phyloP scores from a whole-genome alignment of 2,888 invertebrate species.

The Oligia latruncula region DNA sequence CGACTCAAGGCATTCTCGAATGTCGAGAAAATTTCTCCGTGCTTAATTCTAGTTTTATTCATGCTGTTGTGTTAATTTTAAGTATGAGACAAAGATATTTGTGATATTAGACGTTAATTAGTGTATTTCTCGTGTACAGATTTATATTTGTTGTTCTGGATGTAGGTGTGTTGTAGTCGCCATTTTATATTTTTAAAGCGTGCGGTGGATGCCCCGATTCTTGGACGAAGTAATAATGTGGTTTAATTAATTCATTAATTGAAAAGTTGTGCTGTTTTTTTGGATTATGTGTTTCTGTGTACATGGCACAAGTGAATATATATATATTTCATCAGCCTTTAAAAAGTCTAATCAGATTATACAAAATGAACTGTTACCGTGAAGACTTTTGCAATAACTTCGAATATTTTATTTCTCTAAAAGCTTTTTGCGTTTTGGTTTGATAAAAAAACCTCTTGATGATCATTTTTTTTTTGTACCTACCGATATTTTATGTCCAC shows the following conservation, averaged over 20 bases:
- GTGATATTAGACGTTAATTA: slow-evolving; percentile 86
- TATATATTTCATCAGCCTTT: not conserved
- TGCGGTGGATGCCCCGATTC: slow-evolving; percentile 40
- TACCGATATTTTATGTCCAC: not conserved
- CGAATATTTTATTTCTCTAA: slow-evolving; percentile 1
- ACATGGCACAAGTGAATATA: slow-evolving; percentile 7
- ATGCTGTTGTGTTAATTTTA: slow-evolving; percentile 74
- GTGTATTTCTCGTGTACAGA: slow-evolving; percentile 75
- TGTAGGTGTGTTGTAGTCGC: slow-evolving; percentile 65
- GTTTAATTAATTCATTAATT: slow-evolving; percentile 34
- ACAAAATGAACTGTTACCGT: not conserved
- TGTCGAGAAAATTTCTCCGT: slow-evolving; percentile 73
- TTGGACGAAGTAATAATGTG: slow-evolving; percentile 27
- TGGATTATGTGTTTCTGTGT: not conserved
- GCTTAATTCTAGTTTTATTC: slow-evolving; percentile 72
- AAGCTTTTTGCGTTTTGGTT: slow-evolving; percentile 12
- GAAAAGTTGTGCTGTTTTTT: slow-evolving; percentile 17
- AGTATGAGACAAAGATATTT: slow-evolving; percentile 79
- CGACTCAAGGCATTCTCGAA: slow-evolving; percentile 85
- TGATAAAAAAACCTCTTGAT: not conserved
- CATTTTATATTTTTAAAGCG: slow-evolving; percentile 47
- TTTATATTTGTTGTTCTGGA: slow-evolving; percentile 70
- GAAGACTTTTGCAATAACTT: not conserved
- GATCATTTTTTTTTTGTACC: not conserved
- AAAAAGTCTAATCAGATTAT: slow-evolving; percentile 8